A percentile compares a stretch with the other conserved stretches of the same genome.
Evolutionary conservation across 2,797 vertebrate species (phyloP).

Genomic region (Sorex maritimensis): DNA sequence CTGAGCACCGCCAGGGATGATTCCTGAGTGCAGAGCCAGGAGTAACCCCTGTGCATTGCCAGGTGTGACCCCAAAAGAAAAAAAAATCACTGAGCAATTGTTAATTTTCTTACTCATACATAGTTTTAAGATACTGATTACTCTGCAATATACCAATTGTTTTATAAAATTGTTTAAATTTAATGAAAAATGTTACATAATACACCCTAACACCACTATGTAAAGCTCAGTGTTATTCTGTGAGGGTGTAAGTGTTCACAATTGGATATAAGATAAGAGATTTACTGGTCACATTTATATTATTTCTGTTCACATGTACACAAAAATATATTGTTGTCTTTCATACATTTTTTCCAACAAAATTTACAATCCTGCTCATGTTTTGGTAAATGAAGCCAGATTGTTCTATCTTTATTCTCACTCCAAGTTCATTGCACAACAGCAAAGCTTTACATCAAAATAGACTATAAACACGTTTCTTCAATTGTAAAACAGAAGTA

Average conservation of each 20-base stretch:
- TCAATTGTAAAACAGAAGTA: conserved; percentile 74
- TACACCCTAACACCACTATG: too few species aligned
- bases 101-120: neutral
- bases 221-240: too few species aligned
- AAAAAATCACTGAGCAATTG: neutral
- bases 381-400: conserved; percentile 38
- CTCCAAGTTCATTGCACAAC: conserved; percentile 59
- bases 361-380: conserved; percentile 37
- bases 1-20: too few species aligned
- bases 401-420: conserved; percentile 49
- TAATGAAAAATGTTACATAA: too few species aligned
- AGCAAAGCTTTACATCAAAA: conserved; percentile 68
- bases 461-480: conserved; percentile 64
- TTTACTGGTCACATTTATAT: neutral
- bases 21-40: too few species aligned
- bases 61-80: too few species aligned
- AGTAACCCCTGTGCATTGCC: too few species aligned
- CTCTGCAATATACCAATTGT: neutral
- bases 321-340: conserved; percentile 9
- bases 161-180: neutral
- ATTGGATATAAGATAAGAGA: neutral
- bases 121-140: neutral
- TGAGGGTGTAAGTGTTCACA: too few species aligned
- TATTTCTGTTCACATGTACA: neutral
- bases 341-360: conserved; percentile 44